Percentiles rank a stretch among this genome's conserved stretches.
These are phyloP conservation scores for Chrysina gloriosa DNA, from an alignment of 2,888 invertebrate species.

Conservation along the genomic window DNA sequence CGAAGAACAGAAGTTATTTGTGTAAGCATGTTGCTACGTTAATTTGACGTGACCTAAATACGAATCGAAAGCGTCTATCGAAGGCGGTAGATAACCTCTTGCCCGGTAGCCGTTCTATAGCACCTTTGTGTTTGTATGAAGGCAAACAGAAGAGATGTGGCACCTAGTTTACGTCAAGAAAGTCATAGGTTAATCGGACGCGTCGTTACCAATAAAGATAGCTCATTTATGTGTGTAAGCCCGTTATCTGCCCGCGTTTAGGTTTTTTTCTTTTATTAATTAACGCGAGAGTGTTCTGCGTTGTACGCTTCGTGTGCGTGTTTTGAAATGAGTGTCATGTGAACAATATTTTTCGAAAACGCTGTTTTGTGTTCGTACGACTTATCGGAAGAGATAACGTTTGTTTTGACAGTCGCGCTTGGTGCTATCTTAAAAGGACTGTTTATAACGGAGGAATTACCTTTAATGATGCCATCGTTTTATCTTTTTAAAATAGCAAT, in stretches of 20 bases:
- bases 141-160: constrained; percentile 16
- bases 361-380: constrained; percentile 4
- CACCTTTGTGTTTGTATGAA: constrained; percentile 29
- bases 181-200: constrained; percentile 36
- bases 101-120: constrained; percentile 13
- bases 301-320: neutral
- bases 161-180: constrained; percentile 33
- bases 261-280: neutral
- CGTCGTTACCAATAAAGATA: constrained; percentile 26
- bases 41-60: constrained; percentile 29
- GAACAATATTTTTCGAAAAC: constrained; percentile 20
- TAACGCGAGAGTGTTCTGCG: neutral
- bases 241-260: constrained; percentile 6
- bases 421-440: neutral
- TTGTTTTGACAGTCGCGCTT: neutral
- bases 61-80: constrained; percentile 29
- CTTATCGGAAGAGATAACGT: constrained; percentile 22
- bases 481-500: no score
- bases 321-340: constrained; percentile 3
- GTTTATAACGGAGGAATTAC: neutral
- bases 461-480: neutral
- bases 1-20: constrained; percentile 22
- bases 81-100: constrained; percentile 20
- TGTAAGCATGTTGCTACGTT: constrained; percentile 28
- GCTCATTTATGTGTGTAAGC: constrained; percentile 7